Evolutionary conservation across 2,888 invertebrate species (phyloP), one percentile per base, ranked within the genome.

Genomic region (Trichogramma evanescens): DNA sequence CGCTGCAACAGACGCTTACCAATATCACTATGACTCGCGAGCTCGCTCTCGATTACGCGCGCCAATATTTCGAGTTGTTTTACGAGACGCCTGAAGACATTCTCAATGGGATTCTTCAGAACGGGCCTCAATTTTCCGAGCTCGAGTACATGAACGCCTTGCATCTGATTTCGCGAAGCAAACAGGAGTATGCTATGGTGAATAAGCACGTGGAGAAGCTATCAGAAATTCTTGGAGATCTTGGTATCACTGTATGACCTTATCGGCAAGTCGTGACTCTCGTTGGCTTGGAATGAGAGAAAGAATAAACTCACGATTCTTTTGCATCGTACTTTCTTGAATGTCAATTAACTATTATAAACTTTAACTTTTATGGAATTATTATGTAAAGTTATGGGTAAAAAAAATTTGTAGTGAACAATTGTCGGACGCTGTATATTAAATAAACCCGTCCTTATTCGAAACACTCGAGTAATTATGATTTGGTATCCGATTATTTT

Each of bases 51-150:
- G 95, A 95, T 78, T 87, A 93, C 72, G 95, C 96, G 0, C 84
- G 92, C 70, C 87, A 88, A 67, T 96, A 93, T 80, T 91, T 92
- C 72, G 92, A 94, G 70, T 82, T 96, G 67, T 87, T 95, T 63
- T 88, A 89, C 67, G 84, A 87, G 70, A 83, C 87, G 38, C 92
- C 92, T 1, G 90, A 94, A 80, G 92, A 91, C 77, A 80, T 95
- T 70, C 83, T 95, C 63, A 87, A 87, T 66, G 83, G 85, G 42
- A 87, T 95, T 8, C 83, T 92, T 52, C 94, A 95, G 76, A 89
- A 90, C 69, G 95, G 95, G 2, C 86, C 92, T 0, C 89, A 91
- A 73, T 82, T 71, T 77, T 82, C 71, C 74, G 81, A 81, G 54
- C 80, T 91, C 70, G 95, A 96, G 76, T 93, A 95, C 75, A 84